Base-by-base conservation (phyloP, 2,797 vertebrate species). In the Rallus crepitans region DNA sequence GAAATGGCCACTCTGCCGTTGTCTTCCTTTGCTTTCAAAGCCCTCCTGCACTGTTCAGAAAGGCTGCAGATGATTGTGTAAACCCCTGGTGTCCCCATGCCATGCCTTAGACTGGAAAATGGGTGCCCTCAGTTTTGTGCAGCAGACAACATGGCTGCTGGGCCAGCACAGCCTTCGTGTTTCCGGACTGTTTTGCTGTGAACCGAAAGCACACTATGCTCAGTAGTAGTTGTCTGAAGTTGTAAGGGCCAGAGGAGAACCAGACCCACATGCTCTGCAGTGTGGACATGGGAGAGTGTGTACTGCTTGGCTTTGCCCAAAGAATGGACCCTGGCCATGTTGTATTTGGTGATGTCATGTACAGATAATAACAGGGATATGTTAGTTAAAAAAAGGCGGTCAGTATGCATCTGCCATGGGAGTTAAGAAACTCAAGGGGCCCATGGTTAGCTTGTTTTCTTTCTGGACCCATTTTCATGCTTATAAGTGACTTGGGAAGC, bases 101-200 rank as follows among this genome's bases (percentile, higher is more conserved):
- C 23, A 40, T 78, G 31, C 24, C 5, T 15, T 53, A 33, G 33
- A 12, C 13, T 63, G 11, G 1, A 5, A 73, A 91, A 47, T 2
- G 0, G 16, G 25, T 9, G 13, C 24, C 7, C 37, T 83, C 12
- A 9, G 31, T 68, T 80, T 35, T 3, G 8, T 3, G 8, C 30
- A 48, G 33, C 16, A 76, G 52, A 37, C 4, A 0, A 45, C 0
- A 2, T 20, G 42, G 37, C 77, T 76, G 53, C 33, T 53, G 78
- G 23, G 1, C 11, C n/a, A 61, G 55, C 71, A 27, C 20, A 82
- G 25, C 33, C 21, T 19, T 72, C 11, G 2, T 0, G 0, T 65
- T 87, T 57, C 1, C 1, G 24, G 30, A 20, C 21, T 5, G 52
- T 87, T 85, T n/a, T 42, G 24, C n/a, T 79, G 47, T 82, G 69